phyloP scores from a whole-genome alignment of 2,888 invertebrate species.

The Orthosia incerta region DNA sequence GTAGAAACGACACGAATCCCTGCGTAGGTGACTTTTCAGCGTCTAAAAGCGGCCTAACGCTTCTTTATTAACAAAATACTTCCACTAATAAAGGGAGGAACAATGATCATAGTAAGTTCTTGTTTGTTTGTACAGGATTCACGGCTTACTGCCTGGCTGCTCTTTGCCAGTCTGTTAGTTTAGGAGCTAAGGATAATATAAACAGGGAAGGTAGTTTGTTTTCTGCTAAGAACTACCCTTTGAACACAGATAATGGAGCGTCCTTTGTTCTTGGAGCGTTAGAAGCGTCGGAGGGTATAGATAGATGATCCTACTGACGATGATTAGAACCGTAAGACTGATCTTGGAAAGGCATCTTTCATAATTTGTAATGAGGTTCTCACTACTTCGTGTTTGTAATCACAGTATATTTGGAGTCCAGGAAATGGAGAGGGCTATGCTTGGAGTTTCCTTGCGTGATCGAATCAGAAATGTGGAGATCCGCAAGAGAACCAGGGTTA shows the following conservation, averaged over 20 bases:
- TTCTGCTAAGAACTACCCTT: slow-evolving; percentile 30
- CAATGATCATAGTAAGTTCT: slow-evolving; percentile 18
- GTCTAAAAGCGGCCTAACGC: neutral
- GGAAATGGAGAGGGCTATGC: too few species aligned
- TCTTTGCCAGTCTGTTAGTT: slow-evolving; percentile 33
- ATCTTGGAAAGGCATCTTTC: neutral
- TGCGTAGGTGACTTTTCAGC: too few species aligned
- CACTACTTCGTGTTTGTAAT: too few species aligned
- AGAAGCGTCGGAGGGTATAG: slow-evolving; percentile 2
- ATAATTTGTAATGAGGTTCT: too few species aligned
- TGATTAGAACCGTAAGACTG: neutral
- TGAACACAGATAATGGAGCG: slow-evolving; percentile 21
- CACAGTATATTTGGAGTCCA: too few species aligned
- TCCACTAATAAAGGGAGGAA: slow-evolving; percentile 4
- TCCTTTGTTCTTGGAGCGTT: slow-evolving; percentile 35
- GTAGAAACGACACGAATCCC: too few species aligned
- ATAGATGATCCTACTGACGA: neutral
- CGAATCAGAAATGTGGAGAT: too few species aligned
- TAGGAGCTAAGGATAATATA: slow-evolving; percentile 50
- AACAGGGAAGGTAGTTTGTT: slow-evolving; percentile 42
- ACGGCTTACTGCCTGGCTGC: slow-evolving; percentile 17
- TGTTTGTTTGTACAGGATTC: slow-evolving; percentile 46
- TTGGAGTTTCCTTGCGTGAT: too few species aligned
- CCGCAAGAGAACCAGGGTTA: too few species aligned
- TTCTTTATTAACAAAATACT: slow-evolving; percentile 45